Conservation (phyloP, 2,113 vertebrate species). For the Ophthalmotilapia sp. region DNA sequence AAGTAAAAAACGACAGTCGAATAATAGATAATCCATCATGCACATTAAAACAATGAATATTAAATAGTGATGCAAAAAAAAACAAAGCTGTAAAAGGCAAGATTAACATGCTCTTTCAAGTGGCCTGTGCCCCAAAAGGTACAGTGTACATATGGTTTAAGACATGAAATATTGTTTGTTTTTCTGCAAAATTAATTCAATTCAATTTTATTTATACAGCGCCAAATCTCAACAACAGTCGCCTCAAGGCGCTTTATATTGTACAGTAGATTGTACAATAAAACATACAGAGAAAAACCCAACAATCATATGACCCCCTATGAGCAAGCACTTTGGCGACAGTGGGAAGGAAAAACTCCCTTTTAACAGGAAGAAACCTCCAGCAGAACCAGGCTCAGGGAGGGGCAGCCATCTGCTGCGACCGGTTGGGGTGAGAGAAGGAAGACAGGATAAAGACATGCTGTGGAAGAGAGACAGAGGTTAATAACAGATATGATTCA, state of each 20-base stretch:
- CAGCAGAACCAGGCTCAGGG: rapidly evolving
- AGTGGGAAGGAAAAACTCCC: not conserved
- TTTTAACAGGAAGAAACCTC: not conserved
- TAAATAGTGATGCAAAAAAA: not conserved
- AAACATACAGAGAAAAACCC: not conserved
- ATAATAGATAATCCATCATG: not conserved
- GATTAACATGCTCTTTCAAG: not conserved
- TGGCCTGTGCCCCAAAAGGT: not conserved
- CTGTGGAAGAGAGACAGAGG: not conserved
- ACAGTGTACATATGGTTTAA: not conserved
- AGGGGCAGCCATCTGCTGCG: not conserved
- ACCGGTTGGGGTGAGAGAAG: not conserved
- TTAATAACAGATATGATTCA: not conserved
- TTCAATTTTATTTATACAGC: not conserved
- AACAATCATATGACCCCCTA: not conserved
- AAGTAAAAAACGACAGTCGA: not conserved
- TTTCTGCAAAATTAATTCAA: not conserved
- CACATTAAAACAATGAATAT: not conserved
- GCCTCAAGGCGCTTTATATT: not conserved
- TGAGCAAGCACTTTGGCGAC: not conserved
- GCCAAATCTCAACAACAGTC: not conserved
- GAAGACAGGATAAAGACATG: not conserved
- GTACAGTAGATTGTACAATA: not conserved
- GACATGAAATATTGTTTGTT: not conserved
- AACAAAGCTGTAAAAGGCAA: not conserved